Conservation (phyloP, 37 sponge, comb jelly and placozoan genomes). For the Oopsacas minuta region DNA sequence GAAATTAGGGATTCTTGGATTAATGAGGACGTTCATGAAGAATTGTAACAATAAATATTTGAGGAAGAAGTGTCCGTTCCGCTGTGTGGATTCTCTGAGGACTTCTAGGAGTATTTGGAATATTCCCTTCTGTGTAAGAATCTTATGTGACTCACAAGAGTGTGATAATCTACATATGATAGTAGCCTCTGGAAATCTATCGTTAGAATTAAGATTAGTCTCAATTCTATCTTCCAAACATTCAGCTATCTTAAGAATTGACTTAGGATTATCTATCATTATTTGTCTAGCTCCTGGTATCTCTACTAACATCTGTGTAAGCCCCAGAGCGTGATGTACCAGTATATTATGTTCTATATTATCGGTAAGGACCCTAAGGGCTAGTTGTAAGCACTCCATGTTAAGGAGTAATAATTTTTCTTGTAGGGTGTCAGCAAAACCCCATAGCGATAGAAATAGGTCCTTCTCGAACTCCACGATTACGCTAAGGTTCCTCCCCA, state of each 20-base stretch:
- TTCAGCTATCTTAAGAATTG: neutral
- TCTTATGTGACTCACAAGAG: neutral
- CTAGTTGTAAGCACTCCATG: neutral
- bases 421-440: neutral
- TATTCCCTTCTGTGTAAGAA: neutral
- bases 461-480: conserved; percentile 14
- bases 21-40: neutral
- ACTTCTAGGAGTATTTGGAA: neutral
- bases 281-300: neutral
- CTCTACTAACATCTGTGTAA: neutral
- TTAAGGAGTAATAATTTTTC: neutral
- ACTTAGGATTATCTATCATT: neutral
- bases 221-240: neutral
- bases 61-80: neutral
- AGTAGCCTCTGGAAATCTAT: conserved; percentile 7
- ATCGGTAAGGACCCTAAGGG: neutral
- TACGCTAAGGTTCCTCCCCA: neutral
- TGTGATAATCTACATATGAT: neutral
- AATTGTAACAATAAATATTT: neutral
- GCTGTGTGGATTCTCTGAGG: neutral
- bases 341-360: neutral
- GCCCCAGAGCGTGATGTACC: conserved; percentile 6
- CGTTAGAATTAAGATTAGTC: neutral
- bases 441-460: conserved; percentile 14
- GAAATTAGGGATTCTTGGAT: neutral